Base-by-base conservation (phyloP, 1,140 invertebrate species). In the Onthophagus taurus region DNA sequence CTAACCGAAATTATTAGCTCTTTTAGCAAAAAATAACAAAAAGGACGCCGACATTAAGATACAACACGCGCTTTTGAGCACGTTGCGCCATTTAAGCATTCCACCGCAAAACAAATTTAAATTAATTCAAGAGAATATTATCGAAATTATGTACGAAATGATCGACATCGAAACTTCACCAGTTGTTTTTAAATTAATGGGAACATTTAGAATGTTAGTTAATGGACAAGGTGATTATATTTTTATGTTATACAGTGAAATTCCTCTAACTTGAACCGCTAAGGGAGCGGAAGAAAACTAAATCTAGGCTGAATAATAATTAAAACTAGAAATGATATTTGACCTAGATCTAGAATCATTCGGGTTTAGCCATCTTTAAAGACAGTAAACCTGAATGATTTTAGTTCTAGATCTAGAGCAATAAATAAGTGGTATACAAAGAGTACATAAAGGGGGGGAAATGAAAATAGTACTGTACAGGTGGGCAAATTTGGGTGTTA, bases 121-220 rank as follows among this genome's bases (percentile, higher is more conserved):
- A 2, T 74, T 89, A 19, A 72, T 89, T 8, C 69, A 78, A 42
- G 72, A 77, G 52, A 85, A 86, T 11, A 67, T 91, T 12, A 68
- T 91, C 23, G 73, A 80, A 44, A 76, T 79, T 16, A 70, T 88
- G 16, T 68, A 89, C 57, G 79, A 81, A 0, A 77, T 82, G 71
- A 65, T 84, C 3, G 69, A 77, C 33, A 78, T 87, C 36, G 80
- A 86, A 47, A 79, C 85, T 30, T 78, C 75, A 52, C 77, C 81
- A 4, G 86, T 92, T 1, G 80, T 88, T 19, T 92, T 90, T 57
- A 92, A 91, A 66, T 67, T 93, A 17, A 58, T 93, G 17, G 89
- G 87, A 7, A 86, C 88, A 13, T 63, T 92, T 2, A 72, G 89
- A 41, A 90, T 94, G 79, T 74, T 89, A 18, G 78, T 87, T 26